Base-by-base conservation (phyloP, 2,113 vertebrate genomes). In the Microcebus griseorufus region DNA sequence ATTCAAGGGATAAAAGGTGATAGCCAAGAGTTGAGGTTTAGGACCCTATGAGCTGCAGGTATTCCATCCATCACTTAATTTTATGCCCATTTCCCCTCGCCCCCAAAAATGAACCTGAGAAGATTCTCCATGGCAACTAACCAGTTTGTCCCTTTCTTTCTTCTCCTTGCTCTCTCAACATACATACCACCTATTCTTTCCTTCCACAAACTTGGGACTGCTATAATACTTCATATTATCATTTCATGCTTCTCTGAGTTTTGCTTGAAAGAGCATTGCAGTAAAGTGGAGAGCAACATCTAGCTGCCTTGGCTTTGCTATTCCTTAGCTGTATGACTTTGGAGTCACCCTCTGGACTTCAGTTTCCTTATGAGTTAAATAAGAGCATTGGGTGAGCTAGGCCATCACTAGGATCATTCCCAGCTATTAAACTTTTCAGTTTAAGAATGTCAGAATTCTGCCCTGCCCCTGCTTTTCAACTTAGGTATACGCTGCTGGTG, bases 31-130 rank as follows among this genome's bases (percentile, higher is more conserved):
- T 51, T 37, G 13, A 95, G 65, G 14, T 84, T 90, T 60, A 90
- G 58, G 92, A 88, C 85, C 94, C 78, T 75, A n/a, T 76, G 58
- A 11, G 39, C 22, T 76, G 89, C 80, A 84, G 18, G 45, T 94
- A 82, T 86, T 93, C 85, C 48, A 87, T 69, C 64, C 64, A 76
- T 34, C 22, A 39, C 48, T 96, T 83, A 86, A 75, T 72, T 96
- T 62, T 37, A 16, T 86, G 51, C 79, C 88, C 93, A 55, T 75
- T 96, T 5, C 53, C 16, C 23, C 9, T 29, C 4, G 4, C 4
- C 27, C 4, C 62, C 4, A 90, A 83, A 9, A 93, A 93, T 45
- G 11, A 91, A 60, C 90, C 32, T 91, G 70, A 90, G 34, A 88
- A 72, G 60, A 51, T n/a, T 53, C 12, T 34, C 42, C 55, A 53